Base-by-base conservation (phyloP, 2,888 invertebrate species). In the Prosapia bicincta region DNA sequence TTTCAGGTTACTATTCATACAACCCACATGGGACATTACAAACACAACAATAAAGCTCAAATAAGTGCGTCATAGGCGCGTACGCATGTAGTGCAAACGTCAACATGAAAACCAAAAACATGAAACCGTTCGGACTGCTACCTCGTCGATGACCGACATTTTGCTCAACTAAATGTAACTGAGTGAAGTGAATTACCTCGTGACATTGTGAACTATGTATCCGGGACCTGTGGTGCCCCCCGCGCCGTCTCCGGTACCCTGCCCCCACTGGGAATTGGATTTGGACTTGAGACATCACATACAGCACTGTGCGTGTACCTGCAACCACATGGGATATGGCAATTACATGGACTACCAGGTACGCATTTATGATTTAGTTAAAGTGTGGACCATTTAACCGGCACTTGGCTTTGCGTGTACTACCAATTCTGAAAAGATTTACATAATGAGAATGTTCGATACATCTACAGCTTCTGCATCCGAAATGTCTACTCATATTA, bases 301-400 rank as follows among this genome's bases (percentile, higher is more conserved):
- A 85, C 93, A 93, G 86, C 92, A 91, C 85, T 95, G 95, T 88
- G 92, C 93, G 82, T 95, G 95, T 88, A 92, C 94, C 83, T 95
- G 95, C 89, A 94, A 95, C 88, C 95, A 95, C 89, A 93, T 95
- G 93, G 95, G 95, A 85, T 95, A 94, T 88, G 95, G 95, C 83
- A 95, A 95, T 88, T 94, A 92, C 85, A 92, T 94, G 91, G 94
- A 94, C 88, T 95, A 94, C 87, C 94, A 94, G 91, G 93, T 93
- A 30, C n/a, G n/a, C n/a, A n/a, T n/a, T n/a, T n/a, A n/a, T n/a
- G n/a, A n/a, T n/a, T n/a, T n/a, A n/a, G n/a, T n/a, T n/a, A n/a
- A n/a, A n/a, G n/a, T n/a, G n/a, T n/a, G n/a, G n/a, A n/a, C n/a
- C n/a, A n/a, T n/a, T n/a, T n/a, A n/a, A n/a, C n/a, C n/a, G n/a